Conservation (phyloP, 2,888 invertebrate genomes). For the Patella pellucida region DNA sequence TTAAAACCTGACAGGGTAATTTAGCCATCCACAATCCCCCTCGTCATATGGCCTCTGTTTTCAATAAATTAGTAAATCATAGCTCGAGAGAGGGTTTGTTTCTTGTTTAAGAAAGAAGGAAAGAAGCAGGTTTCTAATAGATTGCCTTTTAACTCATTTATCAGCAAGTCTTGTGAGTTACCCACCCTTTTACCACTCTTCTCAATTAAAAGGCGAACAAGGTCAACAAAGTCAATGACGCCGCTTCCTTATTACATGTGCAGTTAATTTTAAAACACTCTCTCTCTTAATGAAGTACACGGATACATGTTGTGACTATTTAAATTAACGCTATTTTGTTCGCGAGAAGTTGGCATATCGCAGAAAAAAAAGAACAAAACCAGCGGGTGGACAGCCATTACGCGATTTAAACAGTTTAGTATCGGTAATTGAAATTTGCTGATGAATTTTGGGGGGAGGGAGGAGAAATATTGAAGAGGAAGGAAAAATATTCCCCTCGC, state of each 20-base stretch:
- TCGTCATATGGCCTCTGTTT: slow-evolving; percentile 1
- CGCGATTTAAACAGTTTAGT: too few relatives aligned
- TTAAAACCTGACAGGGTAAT: neutral
- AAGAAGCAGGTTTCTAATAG: slow-evolving; percentile 7
- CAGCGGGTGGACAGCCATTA: too few relatives aligned
- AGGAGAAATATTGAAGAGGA: too few relatives aligned
- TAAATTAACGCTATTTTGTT: too few relatives aligned
- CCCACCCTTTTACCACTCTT: slow-evolving; percentile 5
- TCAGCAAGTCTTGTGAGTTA: slow-evolving; percentile 4
- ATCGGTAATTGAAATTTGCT: too few relatives aligned
- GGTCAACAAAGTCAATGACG: slow-evolving; percentile 1
- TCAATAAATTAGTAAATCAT: slow-evolving; percentile 10
- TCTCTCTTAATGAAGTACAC: neutral
- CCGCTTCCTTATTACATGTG: neutral
- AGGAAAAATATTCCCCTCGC: too few relatives aligned
- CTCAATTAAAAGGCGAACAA: slow-evolving; percentile 9
- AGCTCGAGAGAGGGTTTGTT: neutral
- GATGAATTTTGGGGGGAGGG: too few relatives aligned
- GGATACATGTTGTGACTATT: neutral
- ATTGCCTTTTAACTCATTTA: neutral
- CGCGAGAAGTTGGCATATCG: too few relatives aligned
- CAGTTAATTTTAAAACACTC: slow-evolving; percentile 2
- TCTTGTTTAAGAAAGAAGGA: too few relatives aligned
- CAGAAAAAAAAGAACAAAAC: too few relatives aligned
- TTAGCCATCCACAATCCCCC: too few relatives aligned